phyloP scores from a whole-genome alignment of 1,140 invertebrate genomes.

The Carposina sasakii region DNA sequence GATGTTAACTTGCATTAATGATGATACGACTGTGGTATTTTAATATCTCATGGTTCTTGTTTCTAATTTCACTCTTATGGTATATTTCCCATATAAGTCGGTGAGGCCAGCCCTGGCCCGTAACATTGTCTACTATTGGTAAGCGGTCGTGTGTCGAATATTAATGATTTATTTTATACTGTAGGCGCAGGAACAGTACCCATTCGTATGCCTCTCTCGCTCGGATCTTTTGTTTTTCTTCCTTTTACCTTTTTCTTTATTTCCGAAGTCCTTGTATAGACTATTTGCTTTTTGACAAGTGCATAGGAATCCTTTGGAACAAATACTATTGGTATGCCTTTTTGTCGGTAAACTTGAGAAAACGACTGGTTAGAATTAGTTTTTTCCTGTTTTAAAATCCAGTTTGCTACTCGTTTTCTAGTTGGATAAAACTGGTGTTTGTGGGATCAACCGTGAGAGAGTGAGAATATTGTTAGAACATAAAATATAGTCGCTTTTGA shows the following conservation, averaged over 20 bases:
- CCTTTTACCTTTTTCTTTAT: constrained; percentile 42
- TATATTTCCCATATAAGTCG: too few relatives aligned
- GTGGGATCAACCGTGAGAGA: too few relatives aligned
- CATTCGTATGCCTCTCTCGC: constrained; percentile 50
- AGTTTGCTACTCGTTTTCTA: too few relatives aligned
- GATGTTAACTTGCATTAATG: constrained; percentile 31
- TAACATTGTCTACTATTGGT: constrained; percentile 30
- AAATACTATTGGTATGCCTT: constrained; percentile 52
- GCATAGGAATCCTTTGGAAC: constrained; percentile 45
- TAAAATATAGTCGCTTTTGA: too few relatives aligned
- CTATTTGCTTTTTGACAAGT: constrained; percentile 65
- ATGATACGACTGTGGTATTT: constrained; percentile 24
- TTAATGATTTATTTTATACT: constrained; percentile 49
- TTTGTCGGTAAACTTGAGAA: too few relatives aligned
- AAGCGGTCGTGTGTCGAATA: constrained; percentile 40
- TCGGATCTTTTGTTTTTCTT: constrained; percentile 51
- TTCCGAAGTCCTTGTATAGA: constrained; percentile 48
- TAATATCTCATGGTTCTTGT: too few relatives aligned
- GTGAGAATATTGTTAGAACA: too few relatives aligned
- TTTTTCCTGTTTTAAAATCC: too few relatives aligned
- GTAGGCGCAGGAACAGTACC: constrained; percentile 22
- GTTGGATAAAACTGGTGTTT: too few relatives aligned
- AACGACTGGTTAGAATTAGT: too few relatives aligned
- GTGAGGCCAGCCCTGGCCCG: constrained; percentile 15
- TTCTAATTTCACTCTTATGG: too few relatives aligned